phyloP scores from a whole-genome alignment of 23 tunicate species.

The Ascidia mentula region DNA sequence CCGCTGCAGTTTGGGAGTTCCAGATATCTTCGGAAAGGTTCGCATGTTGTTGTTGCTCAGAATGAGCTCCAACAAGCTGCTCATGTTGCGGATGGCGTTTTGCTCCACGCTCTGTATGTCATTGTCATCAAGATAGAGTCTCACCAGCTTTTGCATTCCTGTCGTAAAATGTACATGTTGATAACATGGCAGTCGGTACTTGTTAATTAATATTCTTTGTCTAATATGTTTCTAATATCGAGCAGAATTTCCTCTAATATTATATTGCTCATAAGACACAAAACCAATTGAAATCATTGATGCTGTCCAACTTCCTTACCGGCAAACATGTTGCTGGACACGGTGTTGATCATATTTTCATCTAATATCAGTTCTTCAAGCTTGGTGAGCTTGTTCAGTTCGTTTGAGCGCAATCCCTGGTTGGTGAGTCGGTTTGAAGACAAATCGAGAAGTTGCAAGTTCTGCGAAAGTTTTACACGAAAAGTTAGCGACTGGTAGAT shows the following conservation, averaged over 20 bases:
- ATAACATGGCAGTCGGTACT: too few relatives aligned
- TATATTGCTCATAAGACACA: too few relatives aligned
- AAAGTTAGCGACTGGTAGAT: too few relatives aligned
- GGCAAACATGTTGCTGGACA: conserved; percentile 28
- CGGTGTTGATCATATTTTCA: conserved; percentile 40
- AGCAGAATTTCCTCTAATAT: too few relatives aligned
- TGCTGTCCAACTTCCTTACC: too few relatives aligned
- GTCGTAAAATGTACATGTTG: background rate
- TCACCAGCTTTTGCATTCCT: conserved; percentile 46
- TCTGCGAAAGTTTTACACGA: conserved; percentile 17
- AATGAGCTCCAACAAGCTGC: conserved; percentile 62
- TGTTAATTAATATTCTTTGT: too few relatives aligned
- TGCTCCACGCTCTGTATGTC: conserved; percentile 28
- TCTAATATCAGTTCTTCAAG: conserved; percentile 49
- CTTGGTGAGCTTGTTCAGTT: conserved; percentile 20
- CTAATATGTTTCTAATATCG: too few relatives aligned
- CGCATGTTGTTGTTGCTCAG: conserved; percentile 48
- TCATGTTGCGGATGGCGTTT: conserved; percentile 43
- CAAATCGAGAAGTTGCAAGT: conserved; percentile 49
- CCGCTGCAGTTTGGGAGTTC: conserved; percentile 47
- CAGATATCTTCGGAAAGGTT: conserved; percentile 40
- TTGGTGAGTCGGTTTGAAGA: conserved; percentile 47
- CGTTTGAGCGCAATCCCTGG: conserved; percentile 28
- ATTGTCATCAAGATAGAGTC: conserved; percentile 57
- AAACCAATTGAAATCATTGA: too few relatives aligned